Evolutionary conservation across 2,888 invertebrate genomes (phyloP).

Genomic region (Callyntrura guangdongensis): DNA sequence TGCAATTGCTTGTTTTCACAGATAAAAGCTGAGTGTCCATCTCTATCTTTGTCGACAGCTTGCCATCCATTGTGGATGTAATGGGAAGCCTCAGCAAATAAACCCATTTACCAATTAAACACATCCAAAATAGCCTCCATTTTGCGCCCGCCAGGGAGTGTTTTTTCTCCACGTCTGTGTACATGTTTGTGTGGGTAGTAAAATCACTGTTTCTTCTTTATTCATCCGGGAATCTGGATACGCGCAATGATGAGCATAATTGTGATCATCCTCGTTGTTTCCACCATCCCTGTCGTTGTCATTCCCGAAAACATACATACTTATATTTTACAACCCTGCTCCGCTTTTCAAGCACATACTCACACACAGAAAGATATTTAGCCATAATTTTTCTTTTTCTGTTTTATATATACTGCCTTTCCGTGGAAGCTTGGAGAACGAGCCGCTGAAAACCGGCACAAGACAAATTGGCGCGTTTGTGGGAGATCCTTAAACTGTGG

Average conservation of each 20-base stretch:
- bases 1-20: background rate
- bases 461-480: no score
- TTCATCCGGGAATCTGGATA: background rate
- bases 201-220: constrained; percentile 38
- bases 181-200: background rate
- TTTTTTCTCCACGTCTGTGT: background rate
- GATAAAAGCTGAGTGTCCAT: no score
- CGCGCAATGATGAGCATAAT: constrained; percentile 3
- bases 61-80: constrained; percentile 37
- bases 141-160: background rate
- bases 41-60: background rate
- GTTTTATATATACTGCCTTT: no score
- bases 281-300: background rate
- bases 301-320: background rate
- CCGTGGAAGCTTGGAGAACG: no score
- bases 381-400: no score
- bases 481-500: no score
- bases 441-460: no score
- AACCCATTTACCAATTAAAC: constrained; percentile 47
- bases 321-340: background rate
- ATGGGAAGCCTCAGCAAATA: constrained; percentile 41
- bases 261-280: background rate
- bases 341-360: background rate
- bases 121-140: background rate
- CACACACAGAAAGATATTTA: no score